Base-by-base conservation (phyloP, 1,140 invertebrate genomes). In the Ips nitidus region DNA sequence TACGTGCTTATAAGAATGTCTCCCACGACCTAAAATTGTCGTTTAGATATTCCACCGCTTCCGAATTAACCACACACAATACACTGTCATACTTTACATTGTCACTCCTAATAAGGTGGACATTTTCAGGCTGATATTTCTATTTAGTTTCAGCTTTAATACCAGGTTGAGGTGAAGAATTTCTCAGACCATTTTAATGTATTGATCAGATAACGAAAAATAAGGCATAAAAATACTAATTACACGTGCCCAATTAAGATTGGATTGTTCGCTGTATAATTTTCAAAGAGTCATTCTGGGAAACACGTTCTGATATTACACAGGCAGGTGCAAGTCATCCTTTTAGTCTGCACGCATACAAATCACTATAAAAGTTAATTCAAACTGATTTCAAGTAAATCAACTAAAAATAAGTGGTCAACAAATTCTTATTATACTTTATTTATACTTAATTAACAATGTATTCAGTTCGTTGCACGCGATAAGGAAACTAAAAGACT, bases 211-310 rank as follows among this genome's bases (percentile, higher is more conserved):
- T 22, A 22, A 22, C 22, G 22, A 50, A 50, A 50, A 50, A 50
- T 50, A 1, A 50, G 45, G 45, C 45, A 50, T 50, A 50, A 50
- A 50, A 50, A 50, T 50, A 50, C 7, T 50, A 50, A 50, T 50
- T 50, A 50, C 45, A 50, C 45, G 45, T 50, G 45, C 45, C 45
- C 45, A 50, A 50, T 50, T 50, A 50, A 50, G 45, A 50, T 2
- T 50, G 45, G 45, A 50, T 50, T 50, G 45, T 50, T 50, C 45
- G 45, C 22, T 22, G 22, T 50, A 22, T 50, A 50, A 50, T 8
- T 50, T 50, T 50, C 45, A 50, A 50, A 50, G 45, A 50, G 45
- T 50, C 45, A 50, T 50, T 22, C 45, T 50, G 45, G 45, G 45
- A 50, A 50, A 50, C 22, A 50, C 22, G 45, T 6, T 50, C 45